Base-by-base conservation (phyloP, 2,113 vertebrate genomes). In the Clarias macrocephalus region DNA sequence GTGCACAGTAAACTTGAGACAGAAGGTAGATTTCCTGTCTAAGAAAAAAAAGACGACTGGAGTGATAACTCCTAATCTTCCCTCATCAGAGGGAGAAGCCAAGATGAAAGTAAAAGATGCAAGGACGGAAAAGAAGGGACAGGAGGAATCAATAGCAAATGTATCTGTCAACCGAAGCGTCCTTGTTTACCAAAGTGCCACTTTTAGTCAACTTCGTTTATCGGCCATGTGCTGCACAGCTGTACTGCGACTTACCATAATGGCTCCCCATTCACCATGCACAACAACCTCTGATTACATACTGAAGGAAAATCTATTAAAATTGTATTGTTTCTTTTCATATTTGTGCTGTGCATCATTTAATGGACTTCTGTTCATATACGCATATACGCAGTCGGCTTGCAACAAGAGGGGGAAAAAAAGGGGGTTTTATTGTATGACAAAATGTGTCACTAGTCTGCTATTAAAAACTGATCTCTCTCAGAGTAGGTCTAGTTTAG, bases 381-480 rank as follows among this genome's bases (percentile, higher is more conserved):
- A n/a, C n/a, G 52, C 23, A 79, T 10, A 79, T 56, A 18, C 5
- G 57, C 15, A n/a, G 52, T 30, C 57, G 15, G n/a, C 25, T 18
- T 56, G 42, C n/a, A 23, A 52, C 4, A 28, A 19, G 68, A 37
- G 72, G 56, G n/a, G 19, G 3, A 37, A 42, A 18, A 73, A 25
- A 73, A 72, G 18, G 18, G 21, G 52, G 16, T 79, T n/a, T 57
- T 79, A 79, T 30, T 79, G n/a, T 16, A 28, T 77, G 59, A 85
- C 25, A 63, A 54, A 77, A 62, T 77, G 15, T 25, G 16, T 48
- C 84, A 77, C 77, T 85, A 79, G 19, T 37, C 76, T 56, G 59
- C 73, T 79, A 66, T 85, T 79, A 79, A 65, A 84, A 57, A 79
- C 15, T 33, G 84, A 48, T 48, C 57, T 79, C 59, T 79, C 5